A percentile compares a stretch with the other conserved stretches of the same genome.
phyloP scores from a whole-genome alignment of 2,888 invertebrate genomes.

The Himalopsyche anomala region DNA sequence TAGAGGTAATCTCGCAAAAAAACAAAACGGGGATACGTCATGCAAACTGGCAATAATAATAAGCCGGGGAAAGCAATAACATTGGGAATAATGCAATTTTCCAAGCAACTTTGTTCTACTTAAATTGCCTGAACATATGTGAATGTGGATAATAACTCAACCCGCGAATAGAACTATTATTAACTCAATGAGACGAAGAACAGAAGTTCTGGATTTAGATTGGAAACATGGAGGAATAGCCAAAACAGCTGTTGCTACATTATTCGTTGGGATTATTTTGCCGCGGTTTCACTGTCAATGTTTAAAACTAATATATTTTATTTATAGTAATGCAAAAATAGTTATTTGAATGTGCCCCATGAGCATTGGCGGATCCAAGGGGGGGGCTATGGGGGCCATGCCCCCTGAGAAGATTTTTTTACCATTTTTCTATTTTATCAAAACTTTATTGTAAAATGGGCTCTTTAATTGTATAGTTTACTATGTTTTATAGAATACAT shows the following conservation, averaged over 20 bases:
- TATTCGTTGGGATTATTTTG: neutral
- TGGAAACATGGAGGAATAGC: neutral
- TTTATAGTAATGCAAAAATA: too few relatives aligned
- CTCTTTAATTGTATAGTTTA: too few relatives aligned
- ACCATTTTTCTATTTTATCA: too few relatives aligned
- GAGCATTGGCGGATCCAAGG: too few relatives aligned
- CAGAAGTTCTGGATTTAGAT: slow-evolving; percentile 12
- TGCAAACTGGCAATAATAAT: neutral
- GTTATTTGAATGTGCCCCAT: too few relatives aligned
- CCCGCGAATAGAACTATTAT: slow-evolving; percentile 21
- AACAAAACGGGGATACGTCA: neutral
- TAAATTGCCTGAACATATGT: slow-evolving; percentile 13
- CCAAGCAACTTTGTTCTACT: slow-evolving; percentile 10
- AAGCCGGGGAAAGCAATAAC: neutral
- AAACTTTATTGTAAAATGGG: too few relatives aligned
- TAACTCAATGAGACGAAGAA: slow-evolving; percentile 10
- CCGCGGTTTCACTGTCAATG: neutral
- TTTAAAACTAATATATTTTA: neutral
- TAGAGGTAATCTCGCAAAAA: neutral
- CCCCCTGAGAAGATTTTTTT: too few relatives aligned
- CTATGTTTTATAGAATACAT: too few relatives aligned
- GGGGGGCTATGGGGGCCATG: too few relatives aligned
- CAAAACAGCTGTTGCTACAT: slow-evolving; percentile 9
- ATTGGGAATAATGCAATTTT: neutral
- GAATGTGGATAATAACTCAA: slow-evolving; percentile 19